Conservation (phyloP, 1,140 invertebrate genomes). For the Dendrolimus punctatus region DNA sequence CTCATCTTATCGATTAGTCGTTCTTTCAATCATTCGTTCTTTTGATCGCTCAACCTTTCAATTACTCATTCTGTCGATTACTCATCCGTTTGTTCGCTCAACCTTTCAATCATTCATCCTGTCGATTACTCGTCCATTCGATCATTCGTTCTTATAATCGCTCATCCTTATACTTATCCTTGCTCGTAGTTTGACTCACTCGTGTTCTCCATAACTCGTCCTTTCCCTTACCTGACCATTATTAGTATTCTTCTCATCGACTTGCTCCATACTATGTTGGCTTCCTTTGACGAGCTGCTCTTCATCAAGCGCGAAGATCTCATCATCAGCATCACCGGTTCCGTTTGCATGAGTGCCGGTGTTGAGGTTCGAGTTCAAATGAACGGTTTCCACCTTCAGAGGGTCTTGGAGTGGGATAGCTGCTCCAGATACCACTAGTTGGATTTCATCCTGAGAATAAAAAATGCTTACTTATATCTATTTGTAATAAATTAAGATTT, state of each 20-base stretch:
- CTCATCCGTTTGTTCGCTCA: too few relatives aligned
- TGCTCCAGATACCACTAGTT: conserved; percentile 75
- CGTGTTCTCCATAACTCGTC: too few relatives aligned
- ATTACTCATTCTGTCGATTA: too few relatives aligned
- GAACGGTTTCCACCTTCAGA: conserved; percentile 18
- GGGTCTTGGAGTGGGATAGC: conserved; percentile 42
- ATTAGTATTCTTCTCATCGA: conserved; percentile 29
- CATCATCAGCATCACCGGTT: conserved; percentile 35
- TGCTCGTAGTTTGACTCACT: too few relatives aligned
- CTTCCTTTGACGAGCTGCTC: conserved; percentile 38
- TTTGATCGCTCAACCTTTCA: too few relatives aligned
- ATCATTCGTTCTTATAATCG: too few relatives aligned
- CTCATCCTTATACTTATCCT: too few relatives aligned
- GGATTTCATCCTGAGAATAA: conserved; percentile 84
- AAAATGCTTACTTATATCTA: background rate
- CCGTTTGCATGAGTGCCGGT: conserved; percentile 10
- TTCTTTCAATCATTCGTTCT: too few relatives aligned
- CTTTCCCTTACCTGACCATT: conserved; percentile 30
- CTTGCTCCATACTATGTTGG: conserved; percentile 9
- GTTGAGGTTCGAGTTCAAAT: background rate
- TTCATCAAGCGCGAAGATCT: conserved; percentile 55
- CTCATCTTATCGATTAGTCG: too few relatives aligned
- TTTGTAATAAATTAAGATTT: too few relatives aligned
- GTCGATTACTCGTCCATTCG: too few relatives aligned
- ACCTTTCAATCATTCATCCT: too few relatives aligned